Percentiles rank a stretch among this genome's conserved stretches.
Evolutionary conservation across 2,113 vertebrate genomes (phyloP).

Genomic region (Erythrolamprus reginae): DNA sequence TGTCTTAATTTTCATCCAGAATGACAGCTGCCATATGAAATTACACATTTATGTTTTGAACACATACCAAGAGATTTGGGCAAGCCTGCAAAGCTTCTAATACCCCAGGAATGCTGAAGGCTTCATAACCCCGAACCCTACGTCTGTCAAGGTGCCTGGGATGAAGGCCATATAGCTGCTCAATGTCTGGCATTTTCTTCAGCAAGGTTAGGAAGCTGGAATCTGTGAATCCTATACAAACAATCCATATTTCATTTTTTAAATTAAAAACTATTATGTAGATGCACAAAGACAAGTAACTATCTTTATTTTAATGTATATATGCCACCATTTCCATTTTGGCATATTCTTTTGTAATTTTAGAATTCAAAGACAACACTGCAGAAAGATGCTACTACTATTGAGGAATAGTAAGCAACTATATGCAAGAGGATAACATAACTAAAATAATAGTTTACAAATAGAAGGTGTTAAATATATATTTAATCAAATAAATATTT

Average conservation of each 20-base stretch:
- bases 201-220: constrained; percentile 91
- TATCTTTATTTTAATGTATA: neutral
- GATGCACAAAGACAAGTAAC: constrained; percentile 5
- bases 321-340: neutral
- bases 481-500: neutral
- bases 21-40: constrained; percentile 3
- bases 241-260: constrained; percentile 50
- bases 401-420: neutral
- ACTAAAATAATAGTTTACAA: neutral
- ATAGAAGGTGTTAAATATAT: neutral
- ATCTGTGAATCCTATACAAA: constrained; percentile 90
- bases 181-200: constrained; percentile 98
- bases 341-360: neutral
- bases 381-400: neutral
- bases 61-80: constrained; percentile 86
- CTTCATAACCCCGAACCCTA: constrained; percentile 90
- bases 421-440: neutral
- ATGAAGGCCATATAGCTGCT: constrained; percentile 96
- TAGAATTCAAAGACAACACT: neutral
- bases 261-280: constrained; percentile 22
- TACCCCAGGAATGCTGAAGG: constrained; percentile 97
- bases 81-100: constrained; percentile 94
- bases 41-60: neutral
- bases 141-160: constrained; percentile 94
- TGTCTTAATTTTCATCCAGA: neutral